These are phyloP conservation scores for Grantiella picta DNA, from an alignment of 2,113 vertebrate species.

Conservation along the genomic window DNA sequence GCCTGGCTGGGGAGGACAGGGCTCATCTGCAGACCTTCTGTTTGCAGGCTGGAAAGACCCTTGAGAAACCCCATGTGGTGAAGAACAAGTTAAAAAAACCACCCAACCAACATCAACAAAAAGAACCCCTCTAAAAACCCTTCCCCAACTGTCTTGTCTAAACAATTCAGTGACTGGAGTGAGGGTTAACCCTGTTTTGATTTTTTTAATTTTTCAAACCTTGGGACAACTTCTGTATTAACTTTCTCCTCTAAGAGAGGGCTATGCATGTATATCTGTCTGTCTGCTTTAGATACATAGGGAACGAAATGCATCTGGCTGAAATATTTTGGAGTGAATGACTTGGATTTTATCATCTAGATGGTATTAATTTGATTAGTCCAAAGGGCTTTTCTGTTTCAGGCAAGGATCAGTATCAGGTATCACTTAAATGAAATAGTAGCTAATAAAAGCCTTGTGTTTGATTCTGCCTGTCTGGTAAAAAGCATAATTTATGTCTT, in stretches of 20 bases:
- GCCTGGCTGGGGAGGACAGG: not conserved
- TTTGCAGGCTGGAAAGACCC: not conserved
- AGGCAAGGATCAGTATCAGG: not conserved
- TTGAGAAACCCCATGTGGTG: not conserved
- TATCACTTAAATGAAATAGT: not conserved
- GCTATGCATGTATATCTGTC: accelerated
- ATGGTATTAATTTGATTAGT: not conserved
- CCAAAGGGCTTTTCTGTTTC: not conserved
- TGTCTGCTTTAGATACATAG: not conserved
- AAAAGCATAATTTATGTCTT: not conserved
- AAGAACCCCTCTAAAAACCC: not conserved
- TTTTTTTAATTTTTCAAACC: not conserved
- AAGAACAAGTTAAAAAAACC: not conserved
- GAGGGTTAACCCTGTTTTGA: not conserved
- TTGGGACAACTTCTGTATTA: not conserved
- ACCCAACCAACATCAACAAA: not conserved
- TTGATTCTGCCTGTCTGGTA: not conserved
- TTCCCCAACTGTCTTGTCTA: not conserved
- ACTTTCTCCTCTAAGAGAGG: not conserved
- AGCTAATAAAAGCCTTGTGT: conserved; percentile 18
- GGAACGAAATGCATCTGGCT: not conserved
- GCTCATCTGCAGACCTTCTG: not conserved
- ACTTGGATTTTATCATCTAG: not conserved
- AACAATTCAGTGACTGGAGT: not conserved
- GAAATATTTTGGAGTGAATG: not conserved